phyloP scores from a whole-genome alignment of 1,140 invertebrate genomes.

The Procambarus clarkii region DNA sequence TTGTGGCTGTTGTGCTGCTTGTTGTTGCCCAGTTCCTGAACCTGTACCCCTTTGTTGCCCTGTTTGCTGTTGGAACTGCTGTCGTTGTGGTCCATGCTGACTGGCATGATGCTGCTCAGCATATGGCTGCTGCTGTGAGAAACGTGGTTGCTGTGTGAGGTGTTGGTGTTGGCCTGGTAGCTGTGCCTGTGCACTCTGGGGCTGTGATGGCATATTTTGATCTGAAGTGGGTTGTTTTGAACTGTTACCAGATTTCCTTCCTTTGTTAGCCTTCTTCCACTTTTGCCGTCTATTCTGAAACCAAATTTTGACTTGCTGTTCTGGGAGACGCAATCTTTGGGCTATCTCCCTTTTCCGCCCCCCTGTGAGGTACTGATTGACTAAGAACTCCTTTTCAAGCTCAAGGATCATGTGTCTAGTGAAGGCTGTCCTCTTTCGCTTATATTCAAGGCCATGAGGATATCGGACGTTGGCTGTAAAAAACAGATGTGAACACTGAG shows the following conservation, averaged over 20 bases:
- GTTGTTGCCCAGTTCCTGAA: constrained; percentile 2
- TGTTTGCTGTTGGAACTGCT: constrained; percentile 24
- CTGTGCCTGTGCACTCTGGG: constrained; percentile 2
- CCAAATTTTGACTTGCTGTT: constrained; percentile 91
- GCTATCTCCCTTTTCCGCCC: constrained; percentile 91
- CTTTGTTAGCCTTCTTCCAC: constrained; percentile 53
- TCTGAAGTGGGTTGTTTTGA: constrained; percentile 35
- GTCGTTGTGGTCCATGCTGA: constrained; percentile 40
- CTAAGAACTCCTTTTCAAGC: constrained; percentile 83
- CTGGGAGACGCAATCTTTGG: constrained; percentile 90
- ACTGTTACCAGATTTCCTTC: constrained; percentile 24
- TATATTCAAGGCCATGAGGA: constrained; percentile 61
- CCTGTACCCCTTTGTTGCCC: background rate
- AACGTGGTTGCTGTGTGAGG: constrained; percentile 18
- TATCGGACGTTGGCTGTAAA: constrained; percentile 60
- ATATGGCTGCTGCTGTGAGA: constrained; percentile 31
- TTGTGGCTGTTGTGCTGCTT: background rate
- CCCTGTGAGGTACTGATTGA: constrained; percentile 82
- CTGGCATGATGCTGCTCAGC: constrained; percentile 27
- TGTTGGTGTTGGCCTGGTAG: constrained; percentile 26
- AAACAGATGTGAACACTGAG: constrained; percentile 48
- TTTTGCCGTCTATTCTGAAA: constrained; percentile 97
- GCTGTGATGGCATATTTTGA: background rate
- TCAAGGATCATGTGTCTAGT: constrained; percentile 88
- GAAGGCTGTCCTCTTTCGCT: constrained; percentile 72